Conservation (phyloP, 2,888 invertebrate genomes). For the Drosophila mulleri region DNA sequence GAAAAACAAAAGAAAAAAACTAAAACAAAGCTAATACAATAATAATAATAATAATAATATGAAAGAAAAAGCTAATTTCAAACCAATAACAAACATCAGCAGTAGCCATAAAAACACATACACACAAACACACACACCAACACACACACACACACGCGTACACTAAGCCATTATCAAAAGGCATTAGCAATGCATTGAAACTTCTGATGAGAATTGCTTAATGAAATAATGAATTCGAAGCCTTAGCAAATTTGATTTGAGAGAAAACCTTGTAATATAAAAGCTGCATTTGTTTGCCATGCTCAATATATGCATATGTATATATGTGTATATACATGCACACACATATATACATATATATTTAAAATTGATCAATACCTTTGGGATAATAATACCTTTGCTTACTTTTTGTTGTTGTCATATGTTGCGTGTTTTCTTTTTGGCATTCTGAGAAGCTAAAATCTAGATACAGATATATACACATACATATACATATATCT, state of each 20-base stretch:
- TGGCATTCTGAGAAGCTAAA: conserved; percentile 38
- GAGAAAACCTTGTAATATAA: conserved; percentile 12
- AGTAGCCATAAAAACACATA: conserved; percentile 34
- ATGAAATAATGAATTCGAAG: conserved; percentile 12
- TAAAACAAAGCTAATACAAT: conserved; percentile 11
- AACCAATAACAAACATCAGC: conserved; percentile 34
- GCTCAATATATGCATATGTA: conserved; percentile 2
- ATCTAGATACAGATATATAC: conserved; percentile 17
- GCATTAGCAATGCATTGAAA: conserved; percentile 20
- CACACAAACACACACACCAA: conserved; percentile 5
- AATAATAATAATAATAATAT: conserved; percentile 19
- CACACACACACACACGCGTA: conserved; percentile 15
- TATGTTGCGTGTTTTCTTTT: conserved; percentile 57
- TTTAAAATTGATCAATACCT: background rate
- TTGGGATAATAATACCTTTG: conserved; percentile 20
- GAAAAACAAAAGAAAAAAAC: conserved; percentile 6
- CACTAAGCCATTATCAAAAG: conserved; percentile 2
- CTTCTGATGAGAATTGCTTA: conserved; percentile 23
- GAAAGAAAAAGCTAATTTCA: conserved; percentile 17
- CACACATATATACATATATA: background rate
- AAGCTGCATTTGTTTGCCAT: conserved; percentile 41
- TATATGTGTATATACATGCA: conserved; percentile 3
- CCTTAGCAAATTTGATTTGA: conserved; percentile 41
- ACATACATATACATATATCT: conserved; percentile 30
- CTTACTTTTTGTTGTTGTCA: conserved; percentile 48